A percentile compares a stretch with the other conserved stretches of the same genome.
Conservation (phyloP, 2,888 invertebrate species). For the Gastracanthus pulcherrimus region DNA sequence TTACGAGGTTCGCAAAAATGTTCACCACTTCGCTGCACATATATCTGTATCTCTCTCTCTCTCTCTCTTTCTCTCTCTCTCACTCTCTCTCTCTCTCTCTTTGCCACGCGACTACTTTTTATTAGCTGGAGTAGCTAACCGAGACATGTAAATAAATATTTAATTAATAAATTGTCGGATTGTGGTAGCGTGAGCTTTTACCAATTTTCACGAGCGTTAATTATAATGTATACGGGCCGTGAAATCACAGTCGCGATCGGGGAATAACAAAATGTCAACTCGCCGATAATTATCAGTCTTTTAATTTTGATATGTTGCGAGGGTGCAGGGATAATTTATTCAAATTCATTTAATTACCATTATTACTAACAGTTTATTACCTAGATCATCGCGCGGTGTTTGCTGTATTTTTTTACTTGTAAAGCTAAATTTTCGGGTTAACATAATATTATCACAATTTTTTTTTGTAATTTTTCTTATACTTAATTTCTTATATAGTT, state of each 20-base stretch:
- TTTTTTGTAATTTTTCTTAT: no score
- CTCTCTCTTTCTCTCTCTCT: no score
- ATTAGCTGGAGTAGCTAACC: background rate
- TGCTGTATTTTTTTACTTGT: no score
- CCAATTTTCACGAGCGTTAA: no score
- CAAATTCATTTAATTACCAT: background rate
- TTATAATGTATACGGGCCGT: background rate
- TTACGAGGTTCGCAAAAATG: no score
- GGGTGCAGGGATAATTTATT: background rate
- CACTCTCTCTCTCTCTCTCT: no score
- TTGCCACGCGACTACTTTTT: background rate
- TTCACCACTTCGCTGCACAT: background rate
- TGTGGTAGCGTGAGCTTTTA: no score
- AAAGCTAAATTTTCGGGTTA: background rate
- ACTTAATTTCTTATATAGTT: no score
- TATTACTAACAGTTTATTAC: background rate
- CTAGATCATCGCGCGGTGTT: no score
- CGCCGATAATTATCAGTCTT: background rate
- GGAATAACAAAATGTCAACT: background rate
- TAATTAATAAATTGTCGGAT: slow-evolving; percentile 12
- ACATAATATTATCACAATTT: no score
- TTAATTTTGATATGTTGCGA: no score
- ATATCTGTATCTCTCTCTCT: no score
- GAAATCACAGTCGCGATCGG: background rate
- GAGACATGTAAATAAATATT: background rate